Evolutionary conservation across 1,140 invertebrate species (phyloP).

Genomic region (Antheraea pernyi): DNA sequence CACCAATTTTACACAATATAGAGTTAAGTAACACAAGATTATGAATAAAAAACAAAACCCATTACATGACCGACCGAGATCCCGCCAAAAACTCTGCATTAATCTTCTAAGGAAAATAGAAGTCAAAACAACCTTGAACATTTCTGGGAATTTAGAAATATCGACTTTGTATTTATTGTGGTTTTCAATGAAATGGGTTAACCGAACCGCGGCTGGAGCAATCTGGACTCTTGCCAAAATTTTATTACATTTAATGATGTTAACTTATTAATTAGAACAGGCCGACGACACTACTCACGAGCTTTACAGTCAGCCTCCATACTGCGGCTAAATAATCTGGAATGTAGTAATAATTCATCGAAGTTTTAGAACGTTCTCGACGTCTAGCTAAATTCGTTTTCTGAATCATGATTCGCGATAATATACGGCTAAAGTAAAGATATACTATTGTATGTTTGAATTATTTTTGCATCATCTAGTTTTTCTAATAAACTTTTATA

Average conservation of each 20-base stretch:
- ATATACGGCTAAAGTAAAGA: conserved; percentile 37
- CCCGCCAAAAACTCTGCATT: neutral
- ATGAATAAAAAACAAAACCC: no score
- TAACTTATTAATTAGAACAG: conserved; percentile 60
- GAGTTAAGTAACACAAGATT: no score
- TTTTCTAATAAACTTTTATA: neutral
- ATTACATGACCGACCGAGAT: no score
- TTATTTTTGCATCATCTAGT: neutral
- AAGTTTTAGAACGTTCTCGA: conserved; percentile 44
- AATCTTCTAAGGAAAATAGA: neutral
- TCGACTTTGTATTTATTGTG: conserved; percentile 27
- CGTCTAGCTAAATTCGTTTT: conserved; percentile 33
- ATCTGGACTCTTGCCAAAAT: conserved; percentile 47
- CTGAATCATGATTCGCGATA: conserved; percentile 53
- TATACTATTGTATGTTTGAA: conserved; percentile 5
- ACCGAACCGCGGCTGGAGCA: conserved; percentile 36
- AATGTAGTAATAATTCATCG: conserved; percentile 29
- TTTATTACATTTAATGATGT: conserved; percentile 44
- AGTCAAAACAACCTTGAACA: conserved; percentile 2
- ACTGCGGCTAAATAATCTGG: conserved; percentile 18
- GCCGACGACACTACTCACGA: conserved; percentile 25
- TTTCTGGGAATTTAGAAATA: neutral
- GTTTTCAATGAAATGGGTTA: conserved; percentile 56
- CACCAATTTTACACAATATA: no score
- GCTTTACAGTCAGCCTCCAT: conserved; percentile 15